Base-by-base conservation (phyloP, 2,797 vertebrate genomes). In the Hyperoplus lanceolatus region DNA sequence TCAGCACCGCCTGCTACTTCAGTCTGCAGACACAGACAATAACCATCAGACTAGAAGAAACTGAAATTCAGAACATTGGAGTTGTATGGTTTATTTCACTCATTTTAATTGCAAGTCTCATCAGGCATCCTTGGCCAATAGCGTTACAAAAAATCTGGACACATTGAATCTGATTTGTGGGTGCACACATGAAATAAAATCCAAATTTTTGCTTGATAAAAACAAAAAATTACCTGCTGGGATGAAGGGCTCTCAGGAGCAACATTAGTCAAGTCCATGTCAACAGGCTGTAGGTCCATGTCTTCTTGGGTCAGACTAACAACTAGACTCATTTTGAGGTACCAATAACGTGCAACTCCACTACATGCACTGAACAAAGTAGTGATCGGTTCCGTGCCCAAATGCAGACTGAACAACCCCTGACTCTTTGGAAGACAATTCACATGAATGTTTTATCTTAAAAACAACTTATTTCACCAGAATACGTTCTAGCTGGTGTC, bases 221-320 rank as follows among this genome's bases (percentile, higher is more conserved):
- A 29, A 60, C 12, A 6, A 15, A 6, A 9, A 3, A 13, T 80
- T 46, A 89, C 89, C 80, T 82, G 81, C 14, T 84, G 82, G 36
- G 86, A 51, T 63, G 85, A 77, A 1, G 79, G 51, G 70, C 64
- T 82, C 49, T 64, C 77, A 53, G 77, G 48, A 55, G 77, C 29
- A 42, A n/a, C 21, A 18, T 45, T 75, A 46, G 91, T 94, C 16
- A 93, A 51, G 48, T 95, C 93, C 94, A 94, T 93, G 43, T 94
- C 93, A 6, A 75, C 75, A 39, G 72, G 29, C 67, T 88, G 73
- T 73, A 85, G 67, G 1, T 84, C 39, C 41, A 81, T 8, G 0
- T 67, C 79, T 5, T 90, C 92, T 5, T 16, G 1, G 0, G 58
- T 89, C 41, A 87, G 42, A 60, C 93, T 85, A 48, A 60, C 64